Evolutionary conservation across 2,113 vertebrate species (phyloP), one percentile per base, ranked within the genome.

Genomic region (Ciconia boyciana): DNA sequence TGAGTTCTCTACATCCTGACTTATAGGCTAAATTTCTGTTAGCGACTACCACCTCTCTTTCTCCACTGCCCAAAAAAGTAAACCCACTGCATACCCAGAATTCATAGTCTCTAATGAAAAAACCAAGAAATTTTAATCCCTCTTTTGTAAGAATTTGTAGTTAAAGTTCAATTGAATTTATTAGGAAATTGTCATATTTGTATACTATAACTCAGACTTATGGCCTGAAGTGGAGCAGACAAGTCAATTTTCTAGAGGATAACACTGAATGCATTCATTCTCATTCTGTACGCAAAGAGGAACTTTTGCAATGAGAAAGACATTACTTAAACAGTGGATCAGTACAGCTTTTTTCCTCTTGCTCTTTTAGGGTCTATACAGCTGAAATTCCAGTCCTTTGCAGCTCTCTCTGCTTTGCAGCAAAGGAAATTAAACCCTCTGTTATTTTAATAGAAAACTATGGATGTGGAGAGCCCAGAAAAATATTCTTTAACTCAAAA

Each of bases 1-100:
- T 44, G 71, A 64, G 9, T 44, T 90, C 31, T 70, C 25, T 32
- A 6, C 17, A 31, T 14, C 34, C 11, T 44, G 41, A 69, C 5
- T 36, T 55, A 26, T 1, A 65, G 10, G 16, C 4, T 16, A 61
- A 46, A 66, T 36, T 81, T 87, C 72, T 66, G 24, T 36, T n/a
- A 7, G 5, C 7, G 6, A 29, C 26, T 64, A 18, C 6, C 8
- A 36, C 16, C 16, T 48, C 1, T 0, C 17, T 49, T 92, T 49
- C 24, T 66, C 43, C 29, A 12, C 16, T 58, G 20, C 11, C 25
- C 49, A 44, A 31, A 44, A 70, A 70, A 57, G 24, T 24, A 84
- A 83, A 83, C 6, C 3, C 26, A 54, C 4, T 48, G 24, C 31
- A 21, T 9, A 71, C 3, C 3, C 19, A 64, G 16, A 66, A 75